phyloP scores from a whole-genome alignment of 2,888 invertebrate genomes.

The Hedya salicella region DNA sequence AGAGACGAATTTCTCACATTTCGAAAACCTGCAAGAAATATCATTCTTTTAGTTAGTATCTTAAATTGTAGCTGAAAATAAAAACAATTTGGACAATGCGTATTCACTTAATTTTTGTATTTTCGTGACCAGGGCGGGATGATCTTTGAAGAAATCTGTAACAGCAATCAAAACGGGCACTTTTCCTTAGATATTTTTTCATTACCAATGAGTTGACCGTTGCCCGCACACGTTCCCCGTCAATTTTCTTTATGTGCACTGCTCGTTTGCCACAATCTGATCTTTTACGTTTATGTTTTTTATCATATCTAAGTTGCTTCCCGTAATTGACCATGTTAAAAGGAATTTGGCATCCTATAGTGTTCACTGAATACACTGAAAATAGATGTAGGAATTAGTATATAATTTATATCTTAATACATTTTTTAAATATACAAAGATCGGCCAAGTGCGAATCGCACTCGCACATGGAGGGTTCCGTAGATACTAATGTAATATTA shows the following conservation, averaged over 20 bases:
- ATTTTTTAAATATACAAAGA: too few species aligned
- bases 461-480: too few species aligned
- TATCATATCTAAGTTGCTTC: slow-evolving; percentile 49
- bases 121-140: slow-evolving; percentile 46
- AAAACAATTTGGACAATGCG: slow-evolving; percentile 21
- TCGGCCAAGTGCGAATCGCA: too few species aligned
- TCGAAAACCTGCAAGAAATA: slow-evolving; percentile 60
- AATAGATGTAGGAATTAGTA: slow-evolving; percentile 43
- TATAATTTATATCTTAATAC: too few species aligned
- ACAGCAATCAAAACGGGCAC: slow-evolving; percentile 63
- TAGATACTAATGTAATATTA: too few species aligned
- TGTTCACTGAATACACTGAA: slow-evolving; percentile 63
- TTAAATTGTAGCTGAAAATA: slow-evolving; percentile 26
- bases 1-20: slow-evolving; percentile 61
- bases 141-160: slow-evolving; percentile 60
- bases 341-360: slow-evolving; percentile 72
- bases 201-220: slow-evolving; percentile 59
- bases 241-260: slow-evolving; percentile 64
- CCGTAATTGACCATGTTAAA: slow-evolving; percentile 57
- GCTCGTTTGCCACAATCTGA: slow-evolving; percentile 64
- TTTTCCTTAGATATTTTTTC: slow-evolving; percentile 57
- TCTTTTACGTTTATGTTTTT: slow-evolving; percentile 44
- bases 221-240: slow-evolving; percentile 57
- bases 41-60: neutral
- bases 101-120: slow-evolving; percentile 53